Evolutionary conservation across 2,113 vertebrate species (phyloP).

Genomic region (Gallinago undulata): DNA sequence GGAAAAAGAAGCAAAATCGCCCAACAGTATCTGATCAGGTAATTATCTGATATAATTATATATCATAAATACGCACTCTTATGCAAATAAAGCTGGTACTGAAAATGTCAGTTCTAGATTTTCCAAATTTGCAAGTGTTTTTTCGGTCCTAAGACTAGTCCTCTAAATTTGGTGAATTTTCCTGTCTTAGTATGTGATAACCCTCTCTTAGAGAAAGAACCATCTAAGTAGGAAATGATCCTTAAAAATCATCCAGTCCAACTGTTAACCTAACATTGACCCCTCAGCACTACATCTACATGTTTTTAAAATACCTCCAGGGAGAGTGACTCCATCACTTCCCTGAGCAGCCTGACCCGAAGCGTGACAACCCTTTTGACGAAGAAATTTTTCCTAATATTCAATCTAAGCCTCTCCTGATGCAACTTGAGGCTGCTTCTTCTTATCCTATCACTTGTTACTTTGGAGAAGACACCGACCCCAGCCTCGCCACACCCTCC

Average conservation of each 20-base stretch:
- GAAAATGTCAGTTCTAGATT: background rate
- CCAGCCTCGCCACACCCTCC: background rate
- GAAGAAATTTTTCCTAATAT: background rate
- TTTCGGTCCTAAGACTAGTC: background rate
- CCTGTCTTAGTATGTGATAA: background rate
- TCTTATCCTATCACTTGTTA: background rate
- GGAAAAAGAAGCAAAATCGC: background rate
- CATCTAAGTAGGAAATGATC: background rate
- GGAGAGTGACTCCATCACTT: background rate
- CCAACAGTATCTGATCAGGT: background rate
- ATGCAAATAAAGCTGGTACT: background rate
- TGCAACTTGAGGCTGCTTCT: background rate
- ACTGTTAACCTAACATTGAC: background rate
- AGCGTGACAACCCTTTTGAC: background rate
- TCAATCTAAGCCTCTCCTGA: background rate
- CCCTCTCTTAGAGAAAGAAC: background rate
- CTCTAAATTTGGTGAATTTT: background rate
- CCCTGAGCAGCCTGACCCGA: background rate
- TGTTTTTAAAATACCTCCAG: background rate
- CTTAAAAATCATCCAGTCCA: background rate
- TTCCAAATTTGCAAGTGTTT: background rate
- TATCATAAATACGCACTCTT: background rate
- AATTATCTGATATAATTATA: background rate
- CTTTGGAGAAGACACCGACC: rapidly evolving
- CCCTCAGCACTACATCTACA: rapidly evolving